Conservation (phyloP, 2,888 invertebrate species). For the Drosophila tanythrix region DNA sequence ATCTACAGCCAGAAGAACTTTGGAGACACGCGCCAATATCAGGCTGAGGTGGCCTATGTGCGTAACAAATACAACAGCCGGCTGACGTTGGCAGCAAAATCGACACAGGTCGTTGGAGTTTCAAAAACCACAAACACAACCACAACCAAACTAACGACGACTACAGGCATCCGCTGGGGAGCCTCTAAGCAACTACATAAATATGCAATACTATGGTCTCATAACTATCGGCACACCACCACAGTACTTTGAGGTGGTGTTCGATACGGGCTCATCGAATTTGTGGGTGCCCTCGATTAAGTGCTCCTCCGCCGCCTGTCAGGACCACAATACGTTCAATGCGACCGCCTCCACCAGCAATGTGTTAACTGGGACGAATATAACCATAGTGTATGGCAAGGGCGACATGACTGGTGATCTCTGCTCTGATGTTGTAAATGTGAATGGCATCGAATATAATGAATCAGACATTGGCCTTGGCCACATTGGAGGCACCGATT, state of each 20-base stretch:
- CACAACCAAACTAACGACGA: not conserved
- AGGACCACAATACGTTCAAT: conserved; percentile 97
- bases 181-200: conserved; percentile 47
- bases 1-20: conserved; percentile 29
- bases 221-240: conserved; percentile 95
- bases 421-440: conserved; percentile 86
- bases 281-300: conserved; percentile 89
- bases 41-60: conserved; percentile 44
- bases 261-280: conserved; percentile 88
- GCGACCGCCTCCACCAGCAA: conserved; percentile 92
- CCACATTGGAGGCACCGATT: conserved; percentile 90
- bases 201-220: conserved; percentile 77
- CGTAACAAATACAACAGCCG: conserved; percentile 51
- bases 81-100: not conserved
- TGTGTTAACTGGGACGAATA: conserved; percentile 92
- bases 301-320: conserved; percentile 88
- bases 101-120: not conserved
- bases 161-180: conserved; percentile 24
- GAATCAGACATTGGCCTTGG: conserved; percentile 96
- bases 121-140: not conserved
- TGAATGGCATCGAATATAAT: conserved; percentile 89
- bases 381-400: conserved; percentile 95
- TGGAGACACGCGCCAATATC: conserved; percentile 42
- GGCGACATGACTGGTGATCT: conserved; percentile 55
- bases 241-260: conserved; percentile 95